Base-by-base conservation (phyloP, 2,797 vertebrate species). In the Myotis vivesi region DNA sequence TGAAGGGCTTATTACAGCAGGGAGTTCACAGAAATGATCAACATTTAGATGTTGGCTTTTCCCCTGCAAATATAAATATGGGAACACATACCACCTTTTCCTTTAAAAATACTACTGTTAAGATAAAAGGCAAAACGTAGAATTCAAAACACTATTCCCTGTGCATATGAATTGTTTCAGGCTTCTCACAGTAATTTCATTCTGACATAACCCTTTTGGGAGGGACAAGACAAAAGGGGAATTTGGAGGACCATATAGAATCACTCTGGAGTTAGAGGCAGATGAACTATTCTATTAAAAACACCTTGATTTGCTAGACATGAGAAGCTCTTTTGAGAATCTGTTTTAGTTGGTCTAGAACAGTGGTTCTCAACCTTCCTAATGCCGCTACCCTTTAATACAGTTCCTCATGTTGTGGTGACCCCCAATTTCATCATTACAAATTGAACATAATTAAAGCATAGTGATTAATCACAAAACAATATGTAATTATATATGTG, bases 21-120 rank as follows among this genome's bases (percentile, higher is more conserved):
- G 46, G 76, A 71, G 79, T 95, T 88, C 68, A 64, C 89, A 94
- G 94, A 88, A 95, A 22, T 64, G 44, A 10, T 12, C 71, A 75
- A 41, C 69, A 64, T 87, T 75, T 71, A 69, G 72, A 83, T 36
- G 8, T 71, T 55, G 80, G 62, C 77, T 76, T 92, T 92, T 49
- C 68, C 51, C 79, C 55, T 20, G 75, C 49, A 64, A 28, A 44
- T 77, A 38, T 6, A 41, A 59, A 64, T 69, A 73, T 22, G 53
- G 57, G 10, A 89, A 57, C 4, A 30, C 4, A n/a, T 19, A 17
- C 59, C 30, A 66, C 33, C 30, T 36, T 92, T 90, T 62, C 25
- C 41, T 87, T 89, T 15, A 28, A 68, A 95, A 82, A 72, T 33
- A 23, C 25, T 75, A 12, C 41, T 46, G 33, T 76, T 75, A 59